A percentile compares a stretch with the other conserved stretches of the same genome.
Evolutionary conservation across 2,888 invertebrate genomes (phyloP).

Genomic region (Eupithecia subumbrata): DNA sequence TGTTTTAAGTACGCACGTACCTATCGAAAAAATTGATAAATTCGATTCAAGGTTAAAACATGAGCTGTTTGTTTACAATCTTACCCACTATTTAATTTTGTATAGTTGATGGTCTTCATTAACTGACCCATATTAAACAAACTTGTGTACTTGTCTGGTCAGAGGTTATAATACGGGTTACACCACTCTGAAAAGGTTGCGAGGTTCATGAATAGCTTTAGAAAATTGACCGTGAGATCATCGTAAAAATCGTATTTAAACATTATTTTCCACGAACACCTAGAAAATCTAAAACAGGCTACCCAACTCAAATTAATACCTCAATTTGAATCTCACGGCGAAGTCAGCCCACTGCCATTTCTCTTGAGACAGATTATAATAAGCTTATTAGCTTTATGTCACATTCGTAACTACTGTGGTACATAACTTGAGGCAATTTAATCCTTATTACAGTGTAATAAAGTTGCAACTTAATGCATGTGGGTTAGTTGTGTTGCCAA

Average conservation of each 20-base stretch:
- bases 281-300: slow-evolving; percentile 19
- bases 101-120: not conserved
- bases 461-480: slow-evolving; percentile 8
- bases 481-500: not conserved
- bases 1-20: not conserved
- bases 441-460: slow-evolving; percentile 15
- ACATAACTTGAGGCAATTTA: slow-evolving; percentile 7
- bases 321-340: slow-evolving; percentile 23
- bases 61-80: not conserved
- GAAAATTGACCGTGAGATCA: not conserved
- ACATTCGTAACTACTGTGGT: slow-evolving; percentile 14
- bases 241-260: not conserved
- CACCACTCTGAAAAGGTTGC: not conserved
- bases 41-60: not conserved
- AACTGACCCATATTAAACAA: not conserved
- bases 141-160: not conserved
- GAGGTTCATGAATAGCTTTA: not conserved
- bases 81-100: not conserved
- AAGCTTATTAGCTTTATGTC: slow-evolving; percentile 26
- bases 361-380: slow-evolving; percentile 32
- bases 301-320: slow-evolving; percentile 23
- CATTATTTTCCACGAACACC: not conserved
- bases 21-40: not conserved
- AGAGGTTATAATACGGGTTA: not conserved
- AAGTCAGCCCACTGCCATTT: slow-evolving; percentile 21